A percentile compares a stretch with the other conserved stretches of the same genome.
phyloP scores from a whole-genome alignment of 1,140 invertebrate species.

The Drosophila kikkawai region DNA sequence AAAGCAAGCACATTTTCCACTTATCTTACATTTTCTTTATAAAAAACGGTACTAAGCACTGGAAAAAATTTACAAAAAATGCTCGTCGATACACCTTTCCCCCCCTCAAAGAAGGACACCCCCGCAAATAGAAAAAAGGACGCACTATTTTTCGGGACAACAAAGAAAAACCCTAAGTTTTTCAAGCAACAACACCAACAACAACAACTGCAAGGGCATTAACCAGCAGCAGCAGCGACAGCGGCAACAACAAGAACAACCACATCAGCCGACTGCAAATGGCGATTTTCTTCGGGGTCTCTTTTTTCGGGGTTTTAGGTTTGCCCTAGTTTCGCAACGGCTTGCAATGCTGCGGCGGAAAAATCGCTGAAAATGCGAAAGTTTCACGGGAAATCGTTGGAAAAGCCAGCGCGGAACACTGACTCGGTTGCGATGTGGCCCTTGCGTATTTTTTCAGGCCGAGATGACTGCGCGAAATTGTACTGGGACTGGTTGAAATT shows the following conservation, averaged over 20 bases:
- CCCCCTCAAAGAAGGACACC: background rate
- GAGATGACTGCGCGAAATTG: slow-evolving; percentile 76
- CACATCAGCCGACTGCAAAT: slow-evolving; percentile 51
- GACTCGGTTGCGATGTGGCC: slow-evolving; percentile 60
- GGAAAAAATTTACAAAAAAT: slow-evolving; percentile 2
- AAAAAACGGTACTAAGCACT: background rate
- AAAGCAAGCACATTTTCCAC: background rate
- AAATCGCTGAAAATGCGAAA: slow-evolving; percentile 8
- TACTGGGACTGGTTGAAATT: slow-evolving; percentile 35
- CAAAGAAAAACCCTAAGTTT: slow-evolving; percentile 31
- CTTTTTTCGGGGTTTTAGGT: slow-evolving; percentile 33
- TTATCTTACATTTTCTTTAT: background rate
- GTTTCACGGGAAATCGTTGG: background rate
- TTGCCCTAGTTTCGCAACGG: slow-evolving; percentile 66
- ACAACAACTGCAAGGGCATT: slow-evolving; percentile 48
- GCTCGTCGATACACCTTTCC: background rate
- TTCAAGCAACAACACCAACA: slow-evolving; percentile 14
- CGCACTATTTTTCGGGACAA: slow-evolving; percentile 22
- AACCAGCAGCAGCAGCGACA: slow-evolving; percentile 14
- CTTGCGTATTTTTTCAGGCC: slow-evolving; percentile 57
- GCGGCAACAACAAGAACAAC: slow-evolving; percentile 40
- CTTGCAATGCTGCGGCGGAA: slow-evolving; percentile 4
- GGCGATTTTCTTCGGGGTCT: slow-evolving; percentile 53
- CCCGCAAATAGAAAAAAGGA: slow-evolving; percentile 3
- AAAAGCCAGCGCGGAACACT: slow-evolving; percentile 5